These are phyloP conservation scores for Cacajao melanocephalus DNA, from an alignment of 2,797 vertebrate species.

Conservation along the genomic window DNA sequence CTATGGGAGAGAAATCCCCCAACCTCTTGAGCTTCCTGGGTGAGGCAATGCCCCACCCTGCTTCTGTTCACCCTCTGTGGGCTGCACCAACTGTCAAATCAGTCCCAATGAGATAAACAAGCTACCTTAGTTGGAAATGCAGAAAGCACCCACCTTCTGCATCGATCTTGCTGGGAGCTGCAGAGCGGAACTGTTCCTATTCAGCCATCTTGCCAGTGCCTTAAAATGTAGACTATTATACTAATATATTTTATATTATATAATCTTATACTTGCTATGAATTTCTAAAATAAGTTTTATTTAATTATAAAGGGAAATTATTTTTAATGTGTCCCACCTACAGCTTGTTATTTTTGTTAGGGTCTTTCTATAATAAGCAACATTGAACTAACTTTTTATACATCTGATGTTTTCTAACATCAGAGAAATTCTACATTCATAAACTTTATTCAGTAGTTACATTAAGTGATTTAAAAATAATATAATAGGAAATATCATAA, in stretches of 20 bases:
- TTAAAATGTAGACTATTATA: neutral
- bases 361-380: neutral
- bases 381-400: neutral
- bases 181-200: no score
- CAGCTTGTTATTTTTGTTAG: neutral
- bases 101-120: no score
- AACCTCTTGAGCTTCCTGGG: no score
- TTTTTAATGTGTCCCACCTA: neutral
- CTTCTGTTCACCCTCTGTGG: no score
- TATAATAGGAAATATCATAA: neutral
- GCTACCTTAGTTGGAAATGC: no score
- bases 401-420: neutral
- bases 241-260: rapidly evolving
- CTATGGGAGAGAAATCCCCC: no score
- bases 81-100: no score
- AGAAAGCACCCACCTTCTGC: no score
- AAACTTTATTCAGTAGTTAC: neutral
- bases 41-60: no score
- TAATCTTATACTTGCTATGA: neutral
- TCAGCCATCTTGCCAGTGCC: no score
- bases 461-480: neutral
- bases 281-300: neutral
- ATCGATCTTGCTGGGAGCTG: rapidly evolving
- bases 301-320: neutral
- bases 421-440: neutral